These are phyloP conservation scores for Drosophila lutescens DNA, from an alignment of 2,888 invertebrate species.

Conservation along the genomic window DNA sequence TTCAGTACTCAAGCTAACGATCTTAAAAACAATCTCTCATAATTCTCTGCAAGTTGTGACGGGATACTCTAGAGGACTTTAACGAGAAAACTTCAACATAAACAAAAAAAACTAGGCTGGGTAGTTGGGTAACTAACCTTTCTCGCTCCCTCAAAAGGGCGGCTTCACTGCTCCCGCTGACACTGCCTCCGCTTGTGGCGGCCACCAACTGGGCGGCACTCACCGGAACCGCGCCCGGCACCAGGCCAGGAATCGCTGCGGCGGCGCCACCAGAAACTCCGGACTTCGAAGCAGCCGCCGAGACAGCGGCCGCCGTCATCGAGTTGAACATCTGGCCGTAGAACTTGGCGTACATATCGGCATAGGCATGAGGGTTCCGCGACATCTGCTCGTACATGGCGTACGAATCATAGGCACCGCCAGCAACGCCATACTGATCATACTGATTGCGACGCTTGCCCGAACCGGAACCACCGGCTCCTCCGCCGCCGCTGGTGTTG, in stretches of 20 bases:
- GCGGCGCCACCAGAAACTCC: constrained; percentile 1
- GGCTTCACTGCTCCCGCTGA: constrained; percentile 43
- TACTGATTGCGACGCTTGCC: constrained; percentile 56
- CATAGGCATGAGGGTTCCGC: constrained; percentile 60
- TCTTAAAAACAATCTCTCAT: background rate
- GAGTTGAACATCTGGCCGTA: constrained; percentile 70
- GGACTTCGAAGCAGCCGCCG: constrained; percentile 15
- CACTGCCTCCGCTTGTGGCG: background rate
- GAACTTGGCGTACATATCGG: constrained; percentile 68
- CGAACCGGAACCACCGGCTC: constrained; percentile 41
- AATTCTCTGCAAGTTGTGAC: constrained; percentile 10
- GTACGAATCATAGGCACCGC: constrained; percentile 53
- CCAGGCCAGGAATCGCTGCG: background rate
- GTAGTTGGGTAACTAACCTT: constrained; percentile 50
- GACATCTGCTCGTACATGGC: constrained; percentile 67
- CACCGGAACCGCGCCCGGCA: constrained; percentile 3
- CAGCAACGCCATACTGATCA: constrained; percentile 41
- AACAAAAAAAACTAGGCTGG: background rate
- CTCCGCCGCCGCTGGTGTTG: constrained; percentile 47
- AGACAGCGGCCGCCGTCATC: constrained; percentile 58
- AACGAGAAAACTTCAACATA: constrained; percentile 8
- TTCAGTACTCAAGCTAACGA: too few relatives aligned
- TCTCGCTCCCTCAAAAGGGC: constrained; percentile 63
- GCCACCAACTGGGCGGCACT: constrained; percentile 13
- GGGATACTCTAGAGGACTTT: background rate